Base-by-base conservation (phyloP, 1,140 invertebrate genomes). In the Brevipalpus yothersi region DNA sequence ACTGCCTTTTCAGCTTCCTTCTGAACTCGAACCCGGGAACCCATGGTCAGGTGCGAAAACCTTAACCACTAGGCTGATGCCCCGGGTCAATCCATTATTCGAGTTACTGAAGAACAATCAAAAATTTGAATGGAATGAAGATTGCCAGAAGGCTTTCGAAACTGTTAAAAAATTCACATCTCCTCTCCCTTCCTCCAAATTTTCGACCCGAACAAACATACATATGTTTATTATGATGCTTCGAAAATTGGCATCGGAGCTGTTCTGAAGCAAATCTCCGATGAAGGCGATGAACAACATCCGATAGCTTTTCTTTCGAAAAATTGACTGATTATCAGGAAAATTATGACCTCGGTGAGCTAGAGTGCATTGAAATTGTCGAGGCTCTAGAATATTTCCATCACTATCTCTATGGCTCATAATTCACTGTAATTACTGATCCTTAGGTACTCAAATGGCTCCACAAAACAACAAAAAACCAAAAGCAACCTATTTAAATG, bases 401-500 rank as follows among this genome's bases (percentile, higher is more conserved):
- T 10, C 15, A 23, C 19, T 60, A 59, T 53, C 23, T 59, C 2
- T 31, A 31, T 31, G 31, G 31, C 31, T 31, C 31, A 31, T 3
- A 31, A 31, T 31, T 31, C 31, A 71, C 63, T 39, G 67, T 78
- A 1, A 58, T 72, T 11, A 78, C 73, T 1, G 74, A 78, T 62
- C 73, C 78, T 63, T 67, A 68, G 64, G 70, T 72, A 0, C 61
- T 77, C 3, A 61, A 62, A 40, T 77, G 72, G 70, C 63, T 77
- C 5, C 62, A 67, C 23, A 67, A 67, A 3, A 64, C 73, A 71
- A 69, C n/a, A n/a, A 61, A 69, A 74, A 56, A 67, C 71, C 2
- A 65, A 63, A 0, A 70, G 69, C 47, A 53, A 73, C 49, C 60
- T 67, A 41, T 56, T 49, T 9, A 51, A 63, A 19, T 68, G 67